Conservation (phyloP, 2,797 vertebrate genomes). For the Sarcophilus harrisii region DNA sequence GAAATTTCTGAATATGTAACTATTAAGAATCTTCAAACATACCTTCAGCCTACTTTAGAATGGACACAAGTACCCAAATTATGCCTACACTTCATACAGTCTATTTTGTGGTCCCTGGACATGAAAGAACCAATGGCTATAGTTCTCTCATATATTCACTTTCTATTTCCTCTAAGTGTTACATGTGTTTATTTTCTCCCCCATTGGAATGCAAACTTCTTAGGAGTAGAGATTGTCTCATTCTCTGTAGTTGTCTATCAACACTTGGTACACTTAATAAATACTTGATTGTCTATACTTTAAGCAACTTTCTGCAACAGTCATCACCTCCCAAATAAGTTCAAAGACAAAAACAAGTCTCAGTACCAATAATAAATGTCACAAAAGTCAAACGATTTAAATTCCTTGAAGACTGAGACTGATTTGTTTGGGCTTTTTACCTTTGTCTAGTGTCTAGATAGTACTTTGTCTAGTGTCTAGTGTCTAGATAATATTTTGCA, state of each 20-base stretch:
- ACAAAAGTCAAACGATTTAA: conserved; percentile 3
- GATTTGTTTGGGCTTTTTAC: neutral
- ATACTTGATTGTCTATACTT: neutral
- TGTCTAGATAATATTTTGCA: neutral
- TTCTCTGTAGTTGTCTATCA: neutral
- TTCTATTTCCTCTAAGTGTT: neutral
- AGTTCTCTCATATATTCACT: neutral
- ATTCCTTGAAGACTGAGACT: neutral
- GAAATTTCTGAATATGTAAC: neutral
- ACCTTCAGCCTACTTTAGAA: neutral
- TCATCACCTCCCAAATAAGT: conserved; percentile 27
- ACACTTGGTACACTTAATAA: neutral
- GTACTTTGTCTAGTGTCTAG: neutral
- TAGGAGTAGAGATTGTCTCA: neutral
- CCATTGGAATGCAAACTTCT: neutral
- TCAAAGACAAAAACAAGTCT: neutral
- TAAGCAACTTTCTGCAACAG: conserved; percentile 20
- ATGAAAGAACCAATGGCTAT: neutral
- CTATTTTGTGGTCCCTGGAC: neutral
- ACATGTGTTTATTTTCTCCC: neutral
- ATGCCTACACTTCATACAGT: neutral
- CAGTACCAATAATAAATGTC: conserved; percentile 31
- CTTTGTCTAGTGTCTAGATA: neutral
- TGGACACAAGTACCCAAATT: neutral
- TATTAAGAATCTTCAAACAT: neutral